Evolutionary conservation across 2,888 invertebrate species (phyloP), one percentile per base, ranked within the genome.

Genomic region (Athetis lepigone): DNA sequence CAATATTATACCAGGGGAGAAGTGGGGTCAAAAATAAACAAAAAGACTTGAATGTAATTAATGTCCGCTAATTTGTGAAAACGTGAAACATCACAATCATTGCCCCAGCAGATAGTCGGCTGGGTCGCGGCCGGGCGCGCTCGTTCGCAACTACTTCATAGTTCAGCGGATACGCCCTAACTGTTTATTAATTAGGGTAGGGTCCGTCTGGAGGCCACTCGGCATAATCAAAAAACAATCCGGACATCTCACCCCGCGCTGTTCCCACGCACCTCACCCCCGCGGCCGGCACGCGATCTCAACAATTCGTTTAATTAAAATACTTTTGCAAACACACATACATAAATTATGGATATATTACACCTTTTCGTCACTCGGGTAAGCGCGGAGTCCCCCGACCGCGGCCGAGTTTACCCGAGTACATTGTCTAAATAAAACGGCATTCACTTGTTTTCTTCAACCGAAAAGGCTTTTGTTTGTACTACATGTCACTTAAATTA

Each of bases 171-270:
- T 74, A 71, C 77, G 61, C 69, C 77, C 70, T 66, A 71, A 83
- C 79, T 75, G 81, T 81, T 83, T 85, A 84, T 82, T 85, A 84
- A 84, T 85, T 75, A 84, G 78, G 81, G 85, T 75, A 67, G 76
- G 83, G 82, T 74, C 77, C 69, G 75, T 67, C 79, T 78, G 77
- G 77, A 80, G 83, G 79, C 62, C 82, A 76, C 63, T 70, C 72
- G 75, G 73, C 68, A 75, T 80, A 81, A 80, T 81, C 80, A 82
- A 81, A 82, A 85, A 82, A 82, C 82, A 85, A 84, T 84, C 84
- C 78, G 68, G 70, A 68, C 63, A 54, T 56, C 25, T 40, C n/a
- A 4, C 25, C 6, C 46, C 51, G 7, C 55, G 4, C 47, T 18
- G 40, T 57, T 64, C 55, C 51, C 58, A 45, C 64, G 47, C 57